Evolutionary conservation across 2,797 vertebrate species (phyloP).

Genomic region (Thaleichthys pacificus): DNA sequence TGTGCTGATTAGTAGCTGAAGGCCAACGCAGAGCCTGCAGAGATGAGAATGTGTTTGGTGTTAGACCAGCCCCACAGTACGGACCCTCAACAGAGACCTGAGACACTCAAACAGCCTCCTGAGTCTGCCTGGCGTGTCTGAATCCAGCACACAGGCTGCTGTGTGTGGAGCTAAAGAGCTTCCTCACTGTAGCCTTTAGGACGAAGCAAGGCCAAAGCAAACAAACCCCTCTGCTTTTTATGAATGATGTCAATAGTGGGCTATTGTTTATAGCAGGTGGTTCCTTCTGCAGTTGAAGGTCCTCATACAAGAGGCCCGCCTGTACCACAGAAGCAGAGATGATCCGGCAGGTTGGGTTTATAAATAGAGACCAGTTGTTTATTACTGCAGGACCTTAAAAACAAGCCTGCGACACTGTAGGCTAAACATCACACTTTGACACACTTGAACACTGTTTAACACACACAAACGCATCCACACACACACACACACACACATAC

Average conservation of each 20-base stretch:
- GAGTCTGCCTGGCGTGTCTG: not conserved
- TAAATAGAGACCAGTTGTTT: not conserved
- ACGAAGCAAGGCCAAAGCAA: not conserved
- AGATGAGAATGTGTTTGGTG: too few species aligned
- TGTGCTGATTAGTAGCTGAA: too few species aligned
- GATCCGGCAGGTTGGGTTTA: not conserved
- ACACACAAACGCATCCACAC: not conserved
- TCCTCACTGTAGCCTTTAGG: not conserved
- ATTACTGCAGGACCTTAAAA: not conserved
- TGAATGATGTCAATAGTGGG: not conserved
- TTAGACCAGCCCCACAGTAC: too few species aligned
- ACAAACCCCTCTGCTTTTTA: not conserved
- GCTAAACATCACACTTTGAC: not conserved
- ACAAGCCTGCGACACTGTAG: not conserved
- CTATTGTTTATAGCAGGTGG: not conserved
- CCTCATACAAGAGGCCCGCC: too few species aligned
- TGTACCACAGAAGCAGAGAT: not conserved
- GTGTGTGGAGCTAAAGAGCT: not conserved
- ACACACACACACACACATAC: constrained; percentile 19
- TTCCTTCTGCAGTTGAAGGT: not conserved
- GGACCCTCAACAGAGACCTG: too few species aligned
- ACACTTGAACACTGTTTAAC: not conserved
- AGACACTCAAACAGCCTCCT: too few species aligned
- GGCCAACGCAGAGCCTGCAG: too few species aligned
- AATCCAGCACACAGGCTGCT: not conserved